Base-by-base conservation (phyloP, 2,797 vertebrate genomes). In the Phalloptychus januarius region DNA sequence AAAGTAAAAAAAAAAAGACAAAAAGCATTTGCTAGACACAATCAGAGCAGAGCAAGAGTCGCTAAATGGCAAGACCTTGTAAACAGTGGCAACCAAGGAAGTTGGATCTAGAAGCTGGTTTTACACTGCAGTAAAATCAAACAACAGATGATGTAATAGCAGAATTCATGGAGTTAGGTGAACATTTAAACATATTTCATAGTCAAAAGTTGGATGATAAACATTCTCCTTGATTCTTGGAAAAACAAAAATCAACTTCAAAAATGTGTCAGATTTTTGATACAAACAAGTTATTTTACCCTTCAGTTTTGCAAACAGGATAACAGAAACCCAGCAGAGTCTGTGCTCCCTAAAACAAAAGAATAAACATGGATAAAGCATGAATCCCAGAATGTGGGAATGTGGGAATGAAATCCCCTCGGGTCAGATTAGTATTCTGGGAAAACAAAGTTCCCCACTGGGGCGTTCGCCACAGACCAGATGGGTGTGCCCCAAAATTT, bases 381-480 rank as follows among this genome's bases (percentile, higher is more conserved):
- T 80, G 63, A 40, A 79, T 85, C 78, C 81, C 80, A 83, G 78
- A 93, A 91, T 94, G 93, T 94, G 94, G 92, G 78, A 93, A 91
- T 94, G 93, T 94, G 94, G 92, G 94, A 95, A 94, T 88, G 73
- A 87, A 87, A 81, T 86, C 91, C 90, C 91, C 87, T 65, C 1
- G 38, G 89, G 71, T 86, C 89, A 89, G 87, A 93, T 93, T 95
- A 92, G 83, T 92, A 95, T 95, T 94, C 92, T 94, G 93, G 90
- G 92, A 95, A 95, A 94, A 95, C 91, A 92, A 92, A 89, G 91
- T 84, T 87, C 93, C 92, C 92, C 91, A 85, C 86, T 88, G 90
- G 91, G 93, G 84, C 79, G 42, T 87, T 94, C 83, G 80, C 79
- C 80, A 78, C 85, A 79, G 87, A 92, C 79, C 88, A 92, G 93